Evolutionary conservation across 2,797 vertebrate species (phyloP).

Genomic region (Labeo calbasu): DNA sequence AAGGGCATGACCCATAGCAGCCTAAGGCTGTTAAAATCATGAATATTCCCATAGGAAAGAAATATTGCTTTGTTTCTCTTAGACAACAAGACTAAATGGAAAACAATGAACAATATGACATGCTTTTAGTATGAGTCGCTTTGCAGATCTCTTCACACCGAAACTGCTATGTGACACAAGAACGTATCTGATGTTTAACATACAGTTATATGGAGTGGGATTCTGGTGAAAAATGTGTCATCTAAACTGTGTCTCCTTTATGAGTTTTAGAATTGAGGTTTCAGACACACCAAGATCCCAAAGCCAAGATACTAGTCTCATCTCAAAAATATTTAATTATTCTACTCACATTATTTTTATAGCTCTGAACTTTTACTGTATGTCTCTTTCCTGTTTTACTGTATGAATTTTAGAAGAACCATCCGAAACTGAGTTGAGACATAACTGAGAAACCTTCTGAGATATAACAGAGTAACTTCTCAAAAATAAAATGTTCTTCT

Average conservation of each 20-base stretch:
- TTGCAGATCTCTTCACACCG: neutral
- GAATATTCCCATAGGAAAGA: neutral
- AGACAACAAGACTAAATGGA: neutral
- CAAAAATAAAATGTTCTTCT: neutral
- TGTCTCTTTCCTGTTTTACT: neutral
- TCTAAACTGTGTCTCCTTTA: neutral
- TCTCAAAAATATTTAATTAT: neutral
- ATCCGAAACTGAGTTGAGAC: neutral
- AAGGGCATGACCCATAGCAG: conserved; percentile 8
- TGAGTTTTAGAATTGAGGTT: neutral
- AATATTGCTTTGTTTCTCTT: neutral
- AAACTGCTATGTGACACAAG: neutral
- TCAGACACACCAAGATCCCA: neutral
- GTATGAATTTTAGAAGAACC: neutral
- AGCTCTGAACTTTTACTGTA: neutral
- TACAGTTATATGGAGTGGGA: neutral
- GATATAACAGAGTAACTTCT: neutral
- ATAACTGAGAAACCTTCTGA: neutral
- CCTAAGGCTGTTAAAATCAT: neutral
- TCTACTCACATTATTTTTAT: neutral
- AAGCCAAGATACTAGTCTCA: neutral
- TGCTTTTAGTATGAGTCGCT: neutral
- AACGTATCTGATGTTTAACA: neutral
- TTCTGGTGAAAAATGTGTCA: neutral
- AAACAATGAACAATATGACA: neutral